Conservation (phyloP, 2,888 invertebrate genomes). For the Ennomos fuscantarius region DNA sequence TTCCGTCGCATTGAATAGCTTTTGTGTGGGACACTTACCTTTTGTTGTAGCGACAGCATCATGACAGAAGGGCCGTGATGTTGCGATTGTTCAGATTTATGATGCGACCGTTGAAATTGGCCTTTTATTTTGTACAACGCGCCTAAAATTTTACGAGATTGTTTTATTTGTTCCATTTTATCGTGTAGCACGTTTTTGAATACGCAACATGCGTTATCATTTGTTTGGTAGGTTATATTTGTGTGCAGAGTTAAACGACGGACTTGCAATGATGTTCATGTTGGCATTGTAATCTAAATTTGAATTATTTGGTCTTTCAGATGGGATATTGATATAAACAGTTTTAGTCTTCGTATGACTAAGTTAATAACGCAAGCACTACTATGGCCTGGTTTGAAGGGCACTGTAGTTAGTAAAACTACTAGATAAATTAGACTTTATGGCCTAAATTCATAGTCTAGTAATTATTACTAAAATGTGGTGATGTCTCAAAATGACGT, state of each 20-base stretch:
- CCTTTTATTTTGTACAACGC: slow-evolving; percentile 45
- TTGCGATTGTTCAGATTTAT: slow-evolving; percentile 64
- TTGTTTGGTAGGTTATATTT: background rate
- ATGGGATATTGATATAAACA: too few relatives aligned
- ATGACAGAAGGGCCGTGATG: slow-evolving; percentile 57
- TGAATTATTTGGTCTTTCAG: too few relatives aligned
- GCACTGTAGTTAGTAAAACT: too few relatives aligned
- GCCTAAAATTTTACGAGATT: slow-evolving; percentile 38
- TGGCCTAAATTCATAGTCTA: too few relatives aligned
- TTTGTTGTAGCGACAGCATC: slow-evolving; percentile 62
- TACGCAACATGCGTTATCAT: slow-evolving; percentile 14
- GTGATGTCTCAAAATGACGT: too few relatives aligned
- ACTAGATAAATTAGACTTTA: too few relatives aligned
- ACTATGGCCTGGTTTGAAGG: too few relatives aligned
- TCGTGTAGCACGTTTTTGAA: slow-evolving; percentile 27
- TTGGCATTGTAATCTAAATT: background rate
- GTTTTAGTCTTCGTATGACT: too few relatives aligned
- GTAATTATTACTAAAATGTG: too few relatives aligned
- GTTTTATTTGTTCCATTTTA: slow-evolving; percentile 36
- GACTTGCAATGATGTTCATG: background rate
- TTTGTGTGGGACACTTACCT: slow-evolving; percentile 65
- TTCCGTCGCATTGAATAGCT: slow-evolving; percentile 59
- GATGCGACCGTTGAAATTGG: slow-evolving; percentile 55
- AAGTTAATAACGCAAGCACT: too few relatives aligned
- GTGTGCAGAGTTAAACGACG: background rate